Base-by-base conservation (phyloP, 2,113 vertebrate species). In the Cichladusa arquata region DNA sequence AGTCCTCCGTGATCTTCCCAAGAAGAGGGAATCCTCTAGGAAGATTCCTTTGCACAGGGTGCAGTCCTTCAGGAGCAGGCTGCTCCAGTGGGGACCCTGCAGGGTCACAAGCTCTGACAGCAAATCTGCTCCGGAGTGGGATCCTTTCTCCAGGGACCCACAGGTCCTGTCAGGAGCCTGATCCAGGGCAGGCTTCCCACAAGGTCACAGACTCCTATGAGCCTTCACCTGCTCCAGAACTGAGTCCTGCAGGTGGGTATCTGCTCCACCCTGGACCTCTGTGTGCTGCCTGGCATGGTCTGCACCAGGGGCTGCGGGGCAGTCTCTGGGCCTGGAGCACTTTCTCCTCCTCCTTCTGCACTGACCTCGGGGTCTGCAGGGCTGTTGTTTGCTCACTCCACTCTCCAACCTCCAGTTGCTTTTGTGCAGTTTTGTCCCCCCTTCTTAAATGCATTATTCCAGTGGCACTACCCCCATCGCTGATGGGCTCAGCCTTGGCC, bases 361-460 rank as follows among this genome's bases (percentile, higher is more conserved):
- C 44, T 25, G 44, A 45, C 19, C 28, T 34, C 26, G 44, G 31
- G n/a, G 8, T 31, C 28, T 66, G 45, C 38, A 80, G 29, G 25
- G 11, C n/a, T 53, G 5, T 9, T 66, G 34, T 38, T 22, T 17
- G 18, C 34, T 67, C 26, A 29, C 26, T 36, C 19, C 16, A 48
- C 22, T 44, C 11, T 86, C 31, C 45, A 28, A 8, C 14, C 36
- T 33, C 40, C 40, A 15, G 19, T 8, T 48, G 15, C 5, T 56
- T 65, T 29, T 69, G 14, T 45, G 11, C 9, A 50, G 23, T 14
- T 67, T 12, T 12, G 10, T 0, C 4, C 2, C 8, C 3, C 1
- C 3, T 74, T 48, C 26, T 62, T n/a, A 48, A 36, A 9, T 11
- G 2, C 4, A 2, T 76, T 29, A n/a, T 38, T 19, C 3, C 8